A percentile compares a stretch with the other conserved stretches of the same genome.
Evolutionary conservation across 1,140 invertebrate species (phyloP).

Genomic region (Myzus persicae): DNA sequence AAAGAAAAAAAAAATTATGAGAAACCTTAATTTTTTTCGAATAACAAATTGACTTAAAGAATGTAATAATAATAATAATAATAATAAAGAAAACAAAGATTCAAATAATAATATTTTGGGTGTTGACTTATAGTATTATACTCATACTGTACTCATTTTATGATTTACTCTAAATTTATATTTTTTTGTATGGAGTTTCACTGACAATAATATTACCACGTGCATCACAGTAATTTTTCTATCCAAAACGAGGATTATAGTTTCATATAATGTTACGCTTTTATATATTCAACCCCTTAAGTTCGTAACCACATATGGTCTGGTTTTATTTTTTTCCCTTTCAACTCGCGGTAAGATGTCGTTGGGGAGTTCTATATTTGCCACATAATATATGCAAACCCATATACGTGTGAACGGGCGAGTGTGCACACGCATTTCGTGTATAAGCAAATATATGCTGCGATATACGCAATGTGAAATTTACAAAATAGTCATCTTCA

Average conservation of each 20-base stretch:
- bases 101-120: background rate
- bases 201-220: background rate
- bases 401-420: background rate
- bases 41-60: too few relatives aligned
- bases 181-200: background rate
- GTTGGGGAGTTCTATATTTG: background rate
- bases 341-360: background rate
- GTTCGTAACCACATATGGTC: background rate
- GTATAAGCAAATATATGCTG: background rate
- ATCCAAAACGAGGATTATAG: background rate
- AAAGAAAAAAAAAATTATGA: background rate
- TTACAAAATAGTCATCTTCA: background rate
- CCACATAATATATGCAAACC: background rate
- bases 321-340: slow-evolving; percentile 8
- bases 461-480: background rate
- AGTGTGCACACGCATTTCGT: background rate
- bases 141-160: background rate
- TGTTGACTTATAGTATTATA: background rate
- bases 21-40: background rate
- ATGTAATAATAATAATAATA: background rate
- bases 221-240: background rate
- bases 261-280: background rate
- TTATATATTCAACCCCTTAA: background rate
- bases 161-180: background rate
- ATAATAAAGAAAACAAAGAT: background rate